Base-by-base conservation (phyloP, 1,140 invertebrate genomes). In the Saccostrea echinata region DNA sequence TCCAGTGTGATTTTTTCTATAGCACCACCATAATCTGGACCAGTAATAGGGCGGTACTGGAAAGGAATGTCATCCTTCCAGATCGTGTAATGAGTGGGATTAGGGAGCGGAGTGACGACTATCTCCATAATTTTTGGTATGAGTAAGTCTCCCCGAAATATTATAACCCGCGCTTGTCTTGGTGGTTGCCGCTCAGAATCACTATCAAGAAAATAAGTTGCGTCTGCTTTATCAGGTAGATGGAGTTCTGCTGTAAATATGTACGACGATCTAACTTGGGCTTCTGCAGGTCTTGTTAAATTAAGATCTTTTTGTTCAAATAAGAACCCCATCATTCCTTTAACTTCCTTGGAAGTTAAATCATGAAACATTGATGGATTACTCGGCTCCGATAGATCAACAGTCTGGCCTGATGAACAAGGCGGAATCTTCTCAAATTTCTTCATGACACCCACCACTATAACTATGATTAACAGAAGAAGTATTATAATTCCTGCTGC, bases 141-240 rank as follows among this genome's bases (percentile, higher is more conserved):
- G 4, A 18, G 33, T 57, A 86, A 88, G 82, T 93, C 92, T 35
- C 93, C 93, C 13, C 91, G 90, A 84, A 94, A 92, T 21, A 93
- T 85, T 13, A 92, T 84, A 21, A 93, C 92, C 27, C 64, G 55
- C 2, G 93, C 92, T 61, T 92, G 84, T 84, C 93, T 90, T 16
- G 68, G 80, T 18, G 93, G 92, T 51, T 90, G 85, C 12, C 80
- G 12, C 24, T 83, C 87, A 18, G 80, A 53, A 1, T 86, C 85
- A 4, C 87, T 85, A 81, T 93, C 92, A 30, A 93, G 88, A 89
- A 88, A 91, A 24, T 84, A 68, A 6, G 93, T 51, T 8, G 88
- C 91, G 1, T 92, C 88, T 9, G 43, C 24, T 85, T 94, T 94
- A 18, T 89, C 84, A 16, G 92, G 91, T n/a, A 90, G 61, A 13